Evolutionary conservation across 2,888 invertebrate genomes (phyloP).

Genomic region (Epinotia brunnichana): DNA sequence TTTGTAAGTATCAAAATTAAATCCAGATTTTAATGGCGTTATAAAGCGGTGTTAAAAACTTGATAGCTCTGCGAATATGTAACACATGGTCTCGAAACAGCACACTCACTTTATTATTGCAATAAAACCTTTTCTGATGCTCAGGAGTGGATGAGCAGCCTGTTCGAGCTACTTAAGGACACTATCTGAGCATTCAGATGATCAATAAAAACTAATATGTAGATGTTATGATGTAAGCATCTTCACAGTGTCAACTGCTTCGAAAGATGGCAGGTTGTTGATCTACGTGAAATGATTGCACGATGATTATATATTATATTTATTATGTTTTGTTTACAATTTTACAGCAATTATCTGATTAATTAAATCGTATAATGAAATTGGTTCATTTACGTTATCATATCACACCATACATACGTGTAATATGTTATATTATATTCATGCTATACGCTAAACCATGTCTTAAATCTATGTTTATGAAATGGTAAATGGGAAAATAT

Average conservation of each 20-base stretch:
- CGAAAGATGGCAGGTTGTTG: constrained; percentile 50
- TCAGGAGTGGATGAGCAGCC: constrained; percentile 45
- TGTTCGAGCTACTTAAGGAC: constrained; percentile 54
- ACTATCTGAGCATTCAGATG: constrained; percentile 56
- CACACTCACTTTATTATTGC: constrained; percentile 38
- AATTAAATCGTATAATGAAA: not conserved
- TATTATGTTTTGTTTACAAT: not conserved
- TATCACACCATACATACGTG: no score
- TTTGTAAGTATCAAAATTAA: constrained; percentile 9
- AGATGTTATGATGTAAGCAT: constrained; percentile 56
- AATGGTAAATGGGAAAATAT: no score
- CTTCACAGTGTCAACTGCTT: constrained; percentile 56
- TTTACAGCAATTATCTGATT: no score
- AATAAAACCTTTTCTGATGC: constrained; percentile 35
- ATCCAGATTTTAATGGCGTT: constrained; percentile 10
- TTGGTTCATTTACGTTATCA: no score
- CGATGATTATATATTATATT: constrained; percentile 25
- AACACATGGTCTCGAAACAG: constrained; percentile 13
- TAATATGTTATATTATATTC: no score
- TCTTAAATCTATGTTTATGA: no score
- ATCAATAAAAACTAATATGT: constrained; percentile 63
- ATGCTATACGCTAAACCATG: no score
- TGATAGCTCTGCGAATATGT: constrained; percentile 9
- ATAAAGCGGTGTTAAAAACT: constrained; percentile 21
- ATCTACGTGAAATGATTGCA: constrained; percentile 38